Percentiles rank a stretch among this genome's conserved stretches.
Evolutionary conservation across 2,797 vertebrate genomes (phyloP).

Genomic region (Pyrocephalus nanus): DNA sequence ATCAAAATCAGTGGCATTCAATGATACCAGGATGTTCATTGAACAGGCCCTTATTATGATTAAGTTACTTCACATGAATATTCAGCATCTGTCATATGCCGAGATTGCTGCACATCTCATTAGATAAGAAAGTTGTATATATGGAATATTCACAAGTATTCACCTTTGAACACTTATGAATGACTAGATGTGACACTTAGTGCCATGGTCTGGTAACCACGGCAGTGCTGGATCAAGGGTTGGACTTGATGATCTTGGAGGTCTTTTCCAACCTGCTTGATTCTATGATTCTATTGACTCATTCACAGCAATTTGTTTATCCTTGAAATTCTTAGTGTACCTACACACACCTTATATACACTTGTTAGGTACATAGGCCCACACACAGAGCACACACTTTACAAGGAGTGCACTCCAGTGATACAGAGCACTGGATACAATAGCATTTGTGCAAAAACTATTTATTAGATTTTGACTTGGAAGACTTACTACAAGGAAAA

Average conservation of each 20-base stretch:
- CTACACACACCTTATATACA: neutral
- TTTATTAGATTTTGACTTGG: neutral
- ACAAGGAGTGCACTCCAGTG: neutral
- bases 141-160: neutral
- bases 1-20: neutral
- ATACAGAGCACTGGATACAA: neutral
- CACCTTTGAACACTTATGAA: neutral
- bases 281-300: neutral
- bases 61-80: neutral
- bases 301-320: neutral
- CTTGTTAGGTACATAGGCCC: neutral
- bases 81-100: neutral
- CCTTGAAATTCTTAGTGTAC: neutral
- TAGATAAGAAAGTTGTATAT: neutral
- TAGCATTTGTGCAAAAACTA: neutral
- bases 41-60: neutral
- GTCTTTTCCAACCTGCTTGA: too few relatives aligned
- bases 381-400: neutral
- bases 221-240: too few relatives aligned
- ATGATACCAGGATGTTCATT: neutral
- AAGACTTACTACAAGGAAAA: neutral
- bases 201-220: too few relatives aligned
- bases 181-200: too few relatives aligned
- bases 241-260: too few relatives aligned
- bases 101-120: neutral